Base-by-base conservation (phyloP, 1,140 invertebrate species). In the Rhyzopertha dominica region DNA sequence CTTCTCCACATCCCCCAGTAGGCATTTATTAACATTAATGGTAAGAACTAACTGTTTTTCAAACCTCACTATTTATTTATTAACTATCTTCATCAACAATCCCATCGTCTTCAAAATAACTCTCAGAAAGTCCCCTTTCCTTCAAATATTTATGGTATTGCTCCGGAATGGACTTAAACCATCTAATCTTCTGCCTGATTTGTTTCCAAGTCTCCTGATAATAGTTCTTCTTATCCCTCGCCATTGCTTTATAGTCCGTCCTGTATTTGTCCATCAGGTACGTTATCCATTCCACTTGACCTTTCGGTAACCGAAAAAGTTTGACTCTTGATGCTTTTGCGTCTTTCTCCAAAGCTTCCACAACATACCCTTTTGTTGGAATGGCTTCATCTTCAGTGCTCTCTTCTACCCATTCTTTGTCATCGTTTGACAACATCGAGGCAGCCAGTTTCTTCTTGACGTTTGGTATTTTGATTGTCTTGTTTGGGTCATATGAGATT, bases 121-220 rank as follows among this genome's bases (percentile, higher is more conserved):
- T n/a, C n/a, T n/a, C n/a, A n/a, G n/a, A n/a, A n/a, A n/a, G n/a
- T n/a, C 43, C 39, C 32, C 36, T 53, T 23, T 46, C 46, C 26
- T 56, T 41, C 31, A 62, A 44, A 51, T 50, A 80, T 49, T 73
- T 68, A 40, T 70, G 67, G 62, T 79, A 81, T 59, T 85, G 82
- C 63, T 88, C 82, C 30, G 80, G 77, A 45, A 83, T 77, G 13
- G 74, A 73, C 66, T 85, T 77, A 55, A 92, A 87, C 49, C 82
- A 82, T 54, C 85, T 84, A 1, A 91, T 70, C 56, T 91, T 92
- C 17, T 77, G 73, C 35, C 81, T 68, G 20, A 95, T 80, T 68
- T 94, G 87, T 65, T 83, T 84, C 78, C 87, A 87, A 13, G 90
- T 94, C 58, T 87, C 79, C 67, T 95, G 90, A 59, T 87, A 80